Base-by-base conservation (phyloP, 2,113 vertebrate species). In the Nothocercus nigrocapillus region DNA sequence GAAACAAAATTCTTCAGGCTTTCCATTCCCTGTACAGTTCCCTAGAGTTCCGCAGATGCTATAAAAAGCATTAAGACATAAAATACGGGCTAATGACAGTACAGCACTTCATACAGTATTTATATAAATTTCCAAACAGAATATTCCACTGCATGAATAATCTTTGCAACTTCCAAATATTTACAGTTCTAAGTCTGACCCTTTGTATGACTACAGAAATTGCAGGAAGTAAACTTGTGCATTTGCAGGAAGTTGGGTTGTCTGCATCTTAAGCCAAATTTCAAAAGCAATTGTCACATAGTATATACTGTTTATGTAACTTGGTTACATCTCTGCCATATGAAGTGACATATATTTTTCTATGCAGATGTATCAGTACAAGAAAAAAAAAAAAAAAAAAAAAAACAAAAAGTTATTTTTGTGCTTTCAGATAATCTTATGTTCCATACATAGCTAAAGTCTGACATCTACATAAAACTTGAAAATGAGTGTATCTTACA, bases 171-270 rank as follows among this genome's bases (percentile, higher is more conserved):
- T 84, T 90, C 42, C 73, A 94, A 88, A 92, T 92, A 94, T 94
- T 95, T 93, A 78, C 32, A 14, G 77, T 93, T 86, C 88, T 88
- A 93, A 94, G 78, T 66, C 90, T 72, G 82, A 42, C 42, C 88
- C 68, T 95, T 96, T 95, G 66, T 96, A 83, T 30, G 22, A 86
- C 73, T 96, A 80, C 51, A 94, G 84, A 89, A 94, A 89, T 15
- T 67, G 36, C 56, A 92, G 88, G 80, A 95, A 90, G 93, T 81
- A 95, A 90, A 85, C 61, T 88, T 88, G 76, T 75, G 88, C 61
- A 93, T 83, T 95, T 38, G 63, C 68, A 86, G 56, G 72, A 94
- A 88, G 72, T 54, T 74, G 68, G 45, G 68, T 88, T 94, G 94
- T 95, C 77, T 68, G 64, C 62, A 47, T 72, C 85, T 61, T 78